These are phyloP conservation scores for Scelioninae gen. 2 DNA, from an alignment of 2,888 invertebrate genomes.

Conservation along the genomic window DNA sequence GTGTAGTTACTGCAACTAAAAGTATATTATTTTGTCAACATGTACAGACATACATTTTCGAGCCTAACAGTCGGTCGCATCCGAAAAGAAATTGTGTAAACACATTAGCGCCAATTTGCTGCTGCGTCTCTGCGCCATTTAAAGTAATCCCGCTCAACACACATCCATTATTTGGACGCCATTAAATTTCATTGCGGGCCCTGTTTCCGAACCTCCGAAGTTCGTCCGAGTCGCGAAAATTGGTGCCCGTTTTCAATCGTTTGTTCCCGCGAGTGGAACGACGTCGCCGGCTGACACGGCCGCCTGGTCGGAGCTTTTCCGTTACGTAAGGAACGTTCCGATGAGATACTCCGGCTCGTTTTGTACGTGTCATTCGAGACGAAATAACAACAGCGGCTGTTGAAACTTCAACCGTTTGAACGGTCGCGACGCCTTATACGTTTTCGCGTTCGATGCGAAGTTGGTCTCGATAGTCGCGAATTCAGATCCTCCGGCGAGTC, in stretches of 20 bases:
- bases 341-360: slow-evolving; percentile 39
- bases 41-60: too few relatives aligned
- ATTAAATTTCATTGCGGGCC: slow-evolving; percentile 11
- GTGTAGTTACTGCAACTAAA: too few relatives aligned
- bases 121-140: too few relatives aligned
- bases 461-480: too few relatives aligned
- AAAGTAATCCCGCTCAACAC: not conserved
- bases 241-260: too few relatives aligned
- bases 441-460: too few relatives aligned
- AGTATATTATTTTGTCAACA: too few relatives aligned
- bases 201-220: slow-evolving; percentile 22
- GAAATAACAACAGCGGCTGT: slow-evolving; percentile 35
- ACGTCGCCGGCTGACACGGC: slow-evolving; percentile 52
- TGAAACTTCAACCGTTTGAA: not conserved
- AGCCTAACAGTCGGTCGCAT: too few relatives aligned
- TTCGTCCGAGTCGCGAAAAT: too few relatives aligned
- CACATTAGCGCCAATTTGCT: too few relatives aligned
- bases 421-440: not conserved
- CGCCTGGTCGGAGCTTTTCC: slow-evolving; percentile 53
- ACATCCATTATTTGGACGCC: not conserved
- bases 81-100: too few relatives aligned
- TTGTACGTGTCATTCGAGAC: slow-evolving; percentile 39
- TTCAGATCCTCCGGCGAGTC: not conserved
- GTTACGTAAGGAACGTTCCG: slow-evolving; percentile 51
- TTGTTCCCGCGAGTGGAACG: slow-evolving; percentile 30